Evolutionary conservation across 35 echinoderm and acorn worm genomes (phyloP).

Genomic region (Acanthaster planci): DNA sequence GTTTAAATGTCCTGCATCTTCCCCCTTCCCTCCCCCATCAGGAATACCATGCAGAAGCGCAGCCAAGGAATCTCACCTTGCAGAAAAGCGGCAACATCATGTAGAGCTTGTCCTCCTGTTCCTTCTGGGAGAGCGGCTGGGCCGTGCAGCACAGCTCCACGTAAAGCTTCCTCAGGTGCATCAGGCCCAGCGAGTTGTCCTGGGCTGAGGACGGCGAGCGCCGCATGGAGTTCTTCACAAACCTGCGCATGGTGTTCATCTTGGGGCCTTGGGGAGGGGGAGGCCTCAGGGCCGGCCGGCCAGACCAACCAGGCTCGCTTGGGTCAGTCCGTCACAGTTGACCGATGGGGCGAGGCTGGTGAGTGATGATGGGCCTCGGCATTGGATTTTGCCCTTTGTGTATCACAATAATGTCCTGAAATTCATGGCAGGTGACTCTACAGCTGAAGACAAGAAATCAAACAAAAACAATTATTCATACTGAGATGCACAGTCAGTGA

Average conservation of each 20-base stretch:
- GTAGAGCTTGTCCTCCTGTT: slow-evolving; percentile 97
- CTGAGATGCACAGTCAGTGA: too few species aligned
- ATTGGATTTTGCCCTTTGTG: too few species aligned
- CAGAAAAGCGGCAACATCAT: slow-evolving; percentile 98
- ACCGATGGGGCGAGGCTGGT: not conserved
- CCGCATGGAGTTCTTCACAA: not conserved
- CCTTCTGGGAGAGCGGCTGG: slow-evolving; percentile 84
- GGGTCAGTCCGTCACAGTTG: not conserved
- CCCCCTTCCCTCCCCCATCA: too few species aligned
- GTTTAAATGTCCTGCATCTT: too few species aligned
- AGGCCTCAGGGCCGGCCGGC: too few species aligned
- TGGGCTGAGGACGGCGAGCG: slow-evolving; percentile 35
- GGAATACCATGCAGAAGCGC: too few species aligned
- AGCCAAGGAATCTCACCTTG: slow-evolving; percentile 80
- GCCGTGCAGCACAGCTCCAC: slow-evolving; percentile 94
- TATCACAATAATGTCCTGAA: too few species aligned
- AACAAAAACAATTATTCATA: too few species aligned
- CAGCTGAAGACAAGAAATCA: too few species aligned
- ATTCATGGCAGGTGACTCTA: too few species aligned
- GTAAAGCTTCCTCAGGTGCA: slow-evolving; percentile 94
- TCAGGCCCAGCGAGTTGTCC: slow-evolving; percentile 92
- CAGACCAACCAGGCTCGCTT: not conserved
- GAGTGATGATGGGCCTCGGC: not conserved
- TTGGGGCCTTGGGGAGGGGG: not conserved
- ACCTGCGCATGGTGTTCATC: slow-evolving; percentile 12